Evolutionary conservation across 1,140 invertebrate species (phyloP), one percentile per base, ranked within the genome.

Genomic region (Rhagoletis pomonella): DNA sequence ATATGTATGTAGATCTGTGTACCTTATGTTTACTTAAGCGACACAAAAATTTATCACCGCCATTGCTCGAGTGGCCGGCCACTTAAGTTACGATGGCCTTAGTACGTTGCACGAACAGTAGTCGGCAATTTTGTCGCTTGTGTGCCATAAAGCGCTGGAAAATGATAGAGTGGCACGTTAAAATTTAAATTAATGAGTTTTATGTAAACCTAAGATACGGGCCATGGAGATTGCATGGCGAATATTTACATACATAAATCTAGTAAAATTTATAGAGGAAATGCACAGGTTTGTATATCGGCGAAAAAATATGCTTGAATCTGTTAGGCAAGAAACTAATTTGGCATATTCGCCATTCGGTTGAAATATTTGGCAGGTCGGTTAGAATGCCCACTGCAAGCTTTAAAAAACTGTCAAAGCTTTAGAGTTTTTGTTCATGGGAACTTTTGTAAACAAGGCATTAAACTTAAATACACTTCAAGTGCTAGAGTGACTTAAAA

Each of bases 311-410:
- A 29, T 73, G 29, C 39, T 73, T n/a, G 42, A 73, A 47, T 42
- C 67, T 73, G 3, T 0, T 10, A 47, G 1, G 42, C 67, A 2
- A 47, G 67, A 44, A 73, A 73, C 42, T 73, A 44, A 47, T 73
- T 73, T 73, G 67, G 44, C 67, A 73, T 39, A 17, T 73, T 73
- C 29, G 67, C 2, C 42, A 17, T 4, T 2, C 67, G 42, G 42
- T 47, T 73, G 67, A 73, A 47, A 47, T 73, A 73, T 73, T 73
- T 73, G 67, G 14, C 67, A 73, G 67, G 42, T 73, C 67, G 14
- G 42, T 44, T 14, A 67, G 64, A 42, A 19, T 39, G 39, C 64
- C 39, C 3, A 42, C 39, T 3, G 1, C 0, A 10, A 7, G 64
- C 64, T 67, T 73, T 29, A 73, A 44, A 73, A 73, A 73, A 73